A percentile compares a stretch with the other conserved stretches of the same genome.
phyloP scores from a whole-genome alignment of 1,140 invertebrate genomes.

The Oedothorax gibbosus region DNA sequence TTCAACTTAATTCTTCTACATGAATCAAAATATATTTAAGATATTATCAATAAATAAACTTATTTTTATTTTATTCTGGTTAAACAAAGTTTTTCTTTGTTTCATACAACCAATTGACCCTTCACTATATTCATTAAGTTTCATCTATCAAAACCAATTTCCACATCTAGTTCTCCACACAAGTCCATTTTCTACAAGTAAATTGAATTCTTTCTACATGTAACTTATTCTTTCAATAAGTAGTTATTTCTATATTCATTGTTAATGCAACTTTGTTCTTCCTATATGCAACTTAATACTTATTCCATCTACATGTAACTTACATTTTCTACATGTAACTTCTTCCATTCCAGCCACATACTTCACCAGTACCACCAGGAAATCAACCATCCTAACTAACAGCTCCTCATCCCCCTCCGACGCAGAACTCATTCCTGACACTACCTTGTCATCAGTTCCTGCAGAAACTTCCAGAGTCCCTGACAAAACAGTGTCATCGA shows the following conservation, averaged over 20 bases:
- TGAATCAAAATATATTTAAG: too few species aligned
- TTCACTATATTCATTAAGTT: too few species aligned
- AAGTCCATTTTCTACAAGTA: too few species aligned
- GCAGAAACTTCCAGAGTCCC: conserved; percentile 33
- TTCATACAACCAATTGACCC: too few species aligned
- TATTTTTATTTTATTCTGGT: too few species aligned
- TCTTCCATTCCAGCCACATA: conserved; percentile 34
- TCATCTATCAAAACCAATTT: too few species aligned
- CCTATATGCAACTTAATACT: not conserved
- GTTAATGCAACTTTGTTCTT: too few species aligned
- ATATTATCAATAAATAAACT: too few species aligned
- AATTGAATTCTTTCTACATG: not conserved
- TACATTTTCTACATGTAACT: not conserved
- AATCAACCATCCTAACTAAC: conserved; percentile 21
- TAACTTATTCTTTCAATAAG: not conserved
- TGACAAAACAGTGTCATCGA: conserved; percentile 24
- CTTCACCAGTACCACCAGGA: conserved; percentile 53
- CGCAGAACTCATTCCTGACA: conserved; percentile 12
- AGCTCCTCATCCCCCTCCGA: conserved; percentile 22
- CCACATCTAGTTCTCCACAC: too few species aligned
- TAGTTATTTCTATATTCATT: not conserved
- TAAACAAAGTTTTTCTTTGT: too few species aligned
- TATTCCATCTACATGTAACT: not conserved
- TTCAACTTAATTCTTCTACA: too few species aligned
- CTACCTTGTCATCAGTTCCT: conserved; percentile 34